Conservation (phyloP, 2,113 vertebrate species). For the Addax nasomaculatus region DNA sequence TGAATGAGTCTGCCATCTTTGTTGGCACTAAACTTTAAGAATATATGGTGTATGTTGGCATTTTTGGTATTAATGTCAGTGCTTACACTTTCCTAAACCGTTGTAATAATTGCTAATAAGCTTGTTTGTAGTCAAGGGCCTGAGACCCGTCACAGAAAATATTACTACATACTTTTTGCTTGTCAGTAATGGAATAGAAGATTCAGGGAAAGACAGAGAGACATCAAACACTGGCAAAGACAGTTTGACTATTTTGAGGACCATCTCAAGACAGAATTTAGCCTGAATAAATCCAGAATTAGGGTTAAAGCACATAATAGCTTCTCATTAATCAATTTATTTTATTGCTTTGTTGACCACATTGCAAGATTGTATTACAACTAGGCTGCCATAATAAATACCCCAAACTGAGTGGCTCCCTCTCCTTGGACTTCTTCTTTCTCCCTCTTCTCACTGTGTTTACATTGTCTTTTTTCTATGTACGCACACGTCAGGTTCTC, state of each 20-base stretch:
- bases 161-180: background rate
- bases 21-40: background rate
- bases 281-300: background rate
- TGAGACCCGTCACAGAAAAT: background rate
- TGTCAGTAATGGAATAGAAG: background rate
- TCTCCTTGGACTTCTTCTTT: background rate
- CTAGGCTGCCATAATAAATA: background rate
- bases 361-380: background rate
- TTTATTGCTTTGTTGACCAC: background rate
- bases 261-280: background rate
- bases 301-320: background rate
- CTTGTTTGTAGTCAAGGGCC: background rate
- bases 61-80: background rate
- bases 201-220: background rate
- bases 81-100: background rate
- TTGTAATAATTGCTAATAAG: background rate
- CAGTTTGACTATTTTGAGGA: background rate
- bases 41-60: background rate
- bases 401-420: background rate
- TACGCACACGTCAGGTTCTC: background rate
- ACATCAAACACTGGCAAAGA: background rate
- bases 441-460: background rate
- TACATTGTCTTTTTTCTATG: background rate
- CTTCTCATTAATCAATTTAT: background rate
- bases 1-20: background rate